A percentile compares a stretch with the other conserved stretches of the same genome.
These are phyloP conservation scores for Heteromormyrus szaboi DNA, from an alignment of 2,797 vertebrate genomes.

Conservation along the genomic window DNA sequence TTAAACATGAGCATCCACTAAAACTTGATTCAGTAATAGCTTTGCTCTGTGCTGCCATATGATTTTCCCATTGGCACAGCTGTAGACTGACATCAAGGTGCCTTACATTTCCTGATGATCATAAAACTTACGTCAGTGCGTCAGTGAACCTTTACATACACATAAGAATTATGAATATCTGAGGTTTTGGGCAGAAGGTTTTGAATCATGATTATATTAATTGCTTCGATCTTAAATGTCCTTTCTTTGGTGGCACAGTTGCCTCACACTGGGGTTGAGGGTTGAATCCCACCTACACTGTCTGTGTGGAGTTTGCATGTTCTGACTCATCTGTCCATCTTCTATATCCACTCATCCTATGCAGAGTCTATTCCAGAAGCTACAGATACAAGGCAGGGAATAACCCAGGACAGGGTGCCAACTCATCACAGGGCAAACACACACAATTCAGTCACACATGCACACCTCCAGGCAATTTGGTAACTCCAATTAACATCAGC, in stretches of 20 bases:
- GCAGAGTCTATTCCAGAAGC: neutral
- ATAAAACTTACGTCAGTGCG: neutral
- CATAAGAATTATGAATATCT: neutral
- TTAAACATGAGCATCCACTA: neutral
- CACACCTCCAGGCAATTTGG: neutral
- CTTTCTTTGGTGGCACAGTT: neutral
- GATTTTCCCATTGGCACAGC: neutral
- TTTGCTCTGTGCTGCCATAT: neutral
- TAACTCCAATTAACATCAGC: neutral
- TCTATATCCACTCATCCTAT: neutral
- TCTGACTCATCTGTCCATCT: neutral
- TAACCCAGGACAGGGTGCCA: neutral
- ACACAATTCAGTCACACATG: neutral
- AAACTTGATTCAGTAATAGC: neutral
- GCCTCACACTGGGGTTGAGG: neutral
- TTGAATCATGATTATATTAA: neutral
- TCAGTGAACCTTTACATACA: neutral
- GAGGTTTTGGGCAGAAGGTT: neutral
- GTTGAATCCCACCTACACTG: neutral
- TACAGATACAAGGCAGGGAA: neutral
- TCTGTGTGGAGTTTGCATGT: neutral
- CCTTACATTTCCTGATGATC: neutral
- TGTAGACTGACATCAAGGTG: neutral
- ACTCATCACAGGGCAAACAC: neutral
- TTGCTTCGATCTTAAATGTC: neutral